A percentile compares a stretch with the other conserved stretches of the same genome.
phyloP scores from a whole-genome alignment of 2,797 vertebrate genomes.

The Sparus aurata region DNA sequence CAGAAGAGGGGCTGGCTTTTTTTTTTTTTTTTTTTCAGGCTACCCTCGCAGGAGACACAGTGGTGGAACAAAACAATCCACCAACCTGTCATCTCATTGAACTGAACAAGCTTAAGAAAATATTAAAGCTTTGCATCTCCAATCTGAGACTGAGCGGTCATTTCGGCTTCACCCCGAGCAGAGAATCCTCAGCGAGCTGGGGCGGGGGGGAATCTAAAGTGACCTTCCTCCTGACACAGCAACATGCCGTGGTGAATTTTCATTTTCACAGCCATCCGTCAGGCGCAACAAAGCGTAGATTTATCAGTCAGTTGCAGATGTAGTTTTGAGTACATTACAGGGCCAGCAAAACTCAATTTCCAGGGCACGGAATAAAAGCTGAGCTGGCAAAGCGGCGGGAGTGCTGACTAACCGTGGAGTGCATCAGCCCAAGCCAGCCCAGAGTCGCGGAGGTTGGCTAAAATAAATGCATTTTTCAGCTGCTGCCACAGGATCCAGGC shows the following conservation, averaged over 20 bases:
- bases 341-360: conserved; percentile 81
- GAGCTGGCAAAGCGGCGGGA: conserved; percentile 75
- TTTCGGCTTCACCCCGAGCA: conserved; percentile 25
- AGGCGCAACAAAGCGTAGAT: conserved; percentile 78
- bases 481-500: conserved; percentile 45
- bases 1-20: conserved; percentile 31
- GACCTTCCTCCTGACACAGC: conserved; percentile 74
- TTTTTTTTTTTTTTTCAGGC: conserved; percentile 26
- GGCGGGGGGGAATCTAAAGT: conserved; percentile 48
- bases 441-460: conserved; percentile 54
- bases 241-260: conserved; percentile 66
- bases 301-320: conserved; percentile 83
- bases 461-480: conserved; percentile 76
- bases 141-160: conserved; percentile 51
- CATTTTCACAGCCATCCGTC: conserved; percentile 78
- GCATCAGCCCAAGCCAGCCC: conserved; percentile 62
- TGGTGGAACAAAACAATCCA: conserved; percentile 49
- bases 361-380: conserved; percentile 79
- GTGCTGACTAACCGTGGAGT: conserved; percentile 77
- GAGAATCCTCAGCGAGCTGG: conserved; percentile 30
- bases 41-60: conserved; percentile 27
- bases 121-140: conserved; percentile 26
- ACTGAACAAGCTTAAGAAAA: conserved; percentile 45
- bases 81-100: conserved; percentile 46
- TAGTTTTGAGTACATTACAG: conserved; percentile 81